phyloP scores from a whole-genome alignment of 2,888 invertebrate species.

The Monoplex corrugatus region DNA sequence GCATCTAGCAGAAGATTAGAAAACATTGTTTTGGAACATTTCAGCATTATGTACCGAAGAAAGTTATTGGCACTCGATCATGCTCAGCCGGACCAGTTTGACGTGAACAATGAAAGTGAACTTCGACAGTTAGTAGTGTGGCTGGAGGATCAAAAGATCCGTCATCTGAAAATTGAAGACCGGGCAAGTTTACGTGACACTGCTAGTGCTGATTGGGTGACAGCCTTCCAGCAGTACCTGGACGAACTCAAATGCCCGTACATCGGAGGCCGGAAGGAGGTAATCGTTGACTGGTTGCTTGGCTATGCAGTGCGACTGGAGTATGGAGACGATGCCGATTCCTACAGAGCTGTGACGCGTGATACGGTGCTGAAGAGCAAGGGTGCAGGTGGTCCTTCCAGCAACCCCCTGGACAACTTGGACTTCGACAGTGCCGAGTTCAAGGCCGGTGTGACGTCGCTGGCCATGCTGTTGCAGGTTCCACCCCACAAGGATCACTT shows the following conservation, averaged over 20 bases:
- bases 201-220: conserved; percentile 87
- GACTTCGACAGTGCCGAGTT: conserved; percentile 90
- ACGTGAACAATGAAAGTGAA: conserved; percentile 88
- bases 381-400: conserved; percentile 83
- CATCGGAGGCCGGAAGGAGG: conserved; percentile 84
- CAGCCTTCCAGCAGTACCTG: conserved; percentile 88
- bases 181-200: conserved; percentile 88
- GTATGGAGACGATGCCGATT: conserved; percentile 88
- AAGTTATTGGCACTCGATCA: conserved; percentile 91
- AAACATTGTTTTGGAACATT: neutral
- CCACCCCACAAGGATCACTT: conserved; percentile 91
- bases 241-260: conserved; percentile 89
- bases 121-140: conserved; percentile 92
- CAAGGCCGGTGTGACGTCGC: conserved; percentile 89
- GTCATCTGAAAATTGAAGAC: conserved; percentile 92
- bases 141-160: conserved; percentile 96
- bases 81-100: conserved; percentile 88
- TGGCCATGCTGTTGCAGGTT: conserved; percentile 91
- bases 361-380: neutral
- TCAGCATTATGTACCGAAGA: conserved; percentile 87
- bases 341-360: conserved; percentile 16
- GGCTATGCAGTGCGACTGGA: conserved; percentile 92
- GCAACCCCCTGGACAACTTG: conserved; percentile 79
- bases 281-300: conserved; percentile 92
- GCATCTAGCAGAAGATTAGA: neutral